Evolutionary conservation across 53 echinoderm and acorn worm genomes (phyloP).

Genomic region (Holothuria scabra): DNA sequence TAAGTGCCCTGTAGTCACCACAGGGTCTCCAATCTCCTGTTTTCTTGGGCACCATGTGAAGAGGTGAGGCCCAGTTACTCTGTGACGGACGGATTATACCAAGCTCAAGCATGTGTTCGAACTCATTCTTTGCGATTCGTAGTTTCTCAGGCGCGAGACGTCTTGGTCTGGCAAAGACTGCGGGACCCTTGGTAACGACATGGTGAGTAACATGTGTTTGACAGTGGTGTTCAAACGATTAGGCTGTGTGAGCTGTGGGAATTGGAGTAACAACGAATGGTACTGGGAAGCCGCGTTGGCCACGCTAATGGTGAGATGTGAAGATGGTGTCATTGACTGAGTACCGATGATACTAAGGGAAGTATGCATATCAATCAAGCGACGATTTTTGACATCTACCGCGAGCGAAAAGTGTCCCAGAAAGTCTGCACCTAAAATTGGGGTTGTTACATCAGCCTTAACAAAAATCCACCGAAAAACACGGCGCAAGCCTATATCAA

Average conservation of each 20-base stretch:
- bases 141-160: constrained; percentile 35
- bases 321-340: background rate
- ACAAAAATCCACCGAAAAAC: constrained; percentile 56
- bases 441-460: constrained; percentile 37
- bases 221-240: background rate
- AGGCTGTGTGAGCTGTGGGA: constrained; percentile 4
- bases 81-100: constrained; percentile 28
- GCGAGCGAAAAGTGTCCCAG: too few species aligned
- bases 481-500: too few species aligned
- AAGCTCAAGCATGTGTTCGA: constrained; percentile 23
- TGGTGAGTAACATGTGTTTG: too few species aligned
- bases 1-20: too few species aligned
- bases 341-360: constrained; percentile 42
- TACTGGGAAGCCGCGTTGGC: background rate
- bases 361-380: constrained; percentile 53
- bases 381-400: too few species aligned
- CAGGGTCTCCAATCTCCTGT: too few species aligned
- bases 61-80: constrained; percentile 6
- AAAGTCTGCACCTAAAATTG: too few species aligned
- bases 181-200: constrained; percentile 25
- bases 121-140: constrained; percentile 16
- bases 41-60: too few species aligned
- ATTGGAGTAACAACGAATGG: constrained; percentile 11
- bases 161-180: constrained; percentile 16
- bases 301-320: background rate